Evolutionary conservation across 2,888 invertebrate genomes (phyloP), one percentile per base, ranked within the genome.

Genomic region (Plusia festucae): DNA sequence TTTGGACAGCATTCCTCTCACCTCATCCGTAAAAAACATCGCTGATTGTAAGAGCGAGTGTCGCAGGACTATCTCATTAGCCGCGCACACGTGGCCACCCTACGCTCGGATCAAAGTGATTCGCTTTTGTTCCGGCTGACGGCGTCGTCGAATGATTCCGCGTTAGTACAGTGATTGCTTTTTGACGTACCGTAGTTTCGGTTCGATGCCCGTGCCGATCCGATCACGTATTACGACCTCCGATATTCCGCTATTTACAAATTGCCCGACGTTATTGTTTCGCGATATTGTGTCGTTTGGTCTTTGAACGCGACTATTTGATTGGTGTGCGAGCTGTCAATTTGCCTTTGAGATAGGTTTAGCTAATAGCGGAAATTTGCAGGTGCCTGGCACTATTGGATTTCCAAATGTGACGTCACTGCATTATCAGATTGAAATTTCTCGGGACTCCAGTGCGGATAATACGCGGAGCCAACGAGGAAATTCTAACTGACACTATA

Each of bases 111-210:
- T 90, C 90, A 91, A 90, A 92, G 91, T 88, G 92, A 90, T 93
- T 90, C 91, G 88, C 91, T 91, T 90, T 90, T 87, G 92, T 93
- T 93, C 89, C 91, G 88, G 87, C 81, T 88, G 88, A 89, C 84
- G 84, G 91, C 86, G 82, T 83, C 81, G 82, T 68, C 84, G 88
- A 89, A 90, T 91, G 88, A 91, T 90, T 90, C 85, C 88, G 85
- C 88, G 91, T 84, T 88, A 87, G 89, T 83, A 83, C 88, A 86
- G 88, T 90, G 92, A 93, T 92, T 92, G 91, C 90, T 90, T 91
- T 91, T 84, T 90, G 89, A 88, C 89, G 87, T 85, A 82, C 85
- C 85, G 79, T 68, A 81, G 80, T 77, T 78, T 81, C 68, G 79
- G 81, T 77, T 79, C 80, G 79, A 78, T 81, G 81, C 75, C 72